Base-by-base conservation (phyloP, 2,113 vertebrate genomes). In the Mionectes macconnelli region DNA sequence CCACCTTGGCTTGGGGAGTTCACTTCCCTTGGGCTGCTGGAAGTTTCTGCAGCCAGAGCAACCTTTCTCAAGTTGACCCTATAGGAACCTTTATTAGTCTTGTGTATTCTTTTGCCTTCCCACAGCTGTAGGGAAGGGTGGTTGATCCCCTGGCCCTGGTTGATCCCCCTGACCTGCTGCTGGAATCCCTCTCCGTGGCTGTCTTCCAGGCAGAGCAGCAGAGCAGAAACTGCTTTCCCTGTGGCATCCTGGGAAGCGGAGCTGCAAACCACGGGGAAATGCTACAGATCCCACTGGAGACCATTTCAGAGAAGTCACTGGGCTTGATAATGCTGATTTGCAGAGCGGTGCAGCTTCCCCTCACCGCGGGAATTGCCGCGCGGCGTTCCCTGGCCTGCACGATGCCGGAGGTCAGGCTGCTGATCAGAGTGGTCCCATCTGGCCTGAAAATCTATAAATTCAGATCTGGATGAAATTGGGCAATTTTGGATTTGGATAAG, bases 401-500 rank as follows among this genome's bases (percentile, higher is more conserved):
- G 2, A 44, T 9, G 63, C 84, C 0, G 0, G 70, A 96, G 95
- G 94, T 97, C 96, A 95, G 95, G 39, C 42, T 90, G 90, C 63
- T 90, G 87, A 95, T 93, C 94, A 87, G 40, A 96, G 72, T 0
- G 0, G 91, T 93, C 93, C 90, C 95, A 95, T 91, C 91, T 97
- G 94, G 87, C 78, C 82, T 96, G 82, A 97, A 96, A 97, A 96
- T 96, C 94, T 96, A 96, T 96, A 97, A 94, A 96, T 96, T 96
- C 91, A 91, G 91, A 95, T 94, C 82, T 94, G 84, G 78, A 85
- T 95, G 87, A 93, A 96, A 96, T 52, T 88, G 93, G 93, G 75
- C 82, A 91, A 95, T 93, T 96, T 96, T 91, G 82, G 84, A 96
- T 96, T 96, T 91, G 93, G 91, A 90, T 95, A 96, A 95, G 87